Base-by-base conservation (phyloP, 2,888 invertebrate genomes). In the Cryptophagus acutangulus region DNA sequence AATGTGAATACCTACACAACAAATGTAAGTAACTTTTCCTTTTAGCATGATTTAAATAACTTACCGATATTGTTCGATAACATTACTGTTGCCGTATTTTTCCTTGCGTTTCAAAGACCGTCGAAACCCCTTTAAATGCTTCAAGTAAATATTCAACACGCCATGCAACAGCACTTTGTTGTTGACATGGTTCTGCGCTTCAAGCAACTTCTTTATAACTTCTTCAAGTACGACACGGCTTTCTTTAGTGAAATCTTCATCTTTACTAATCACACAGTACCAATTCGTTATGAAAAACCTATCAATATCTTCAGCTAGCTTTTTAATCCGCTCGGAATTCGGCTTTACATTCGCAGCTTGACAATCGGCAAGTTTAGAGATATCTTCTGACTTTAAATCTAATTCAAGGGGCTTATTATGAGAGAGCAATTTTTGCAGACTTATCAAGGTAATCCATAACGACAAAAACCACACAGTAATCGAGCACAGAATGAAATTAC, bases 61-160 rank as follows among this genome's bases (percentile, higher is more conserved):
- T n/a, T n/a, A n/a, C n/a, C n/a, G n/a, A n/a, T n/a, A n/a, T n/a
- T n/a, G n/a, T n/a, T n/a, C n/a, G n/a, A n/a, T n/a, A n/a, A n/a
- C n/a, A n/a, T n/a, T n/a, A n/a, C n/a, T n/a, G n/a, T 31, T 51
- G 18, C 59, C 69, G 39, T 64, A 66, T 53, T 75, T 76, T 40
- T 75, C 73, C 41, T 72, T 71, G 6, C 77, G 71, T 58, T 78
- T 81, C n/a, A 77, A 48, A 15, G 77, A 74, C 57, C 76, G 76
- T 25, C 75, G 72, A 57, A 78, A 82, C 55, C 82, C 82, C 52
- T 80, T 81, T 12, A 81, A 63, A 57, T 82, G 82, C 33, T 73
- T 73, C 15, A 77, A 67, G 29, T 78, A 63, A 38, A 82, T 69
- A 34, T 77, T 74, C 13, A 77, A 63, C 29, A 68, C 41, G 17